Percentiles rank a stretch among this genome's conserved stretches.
Conservation (phyloP, 1,140 invertebrate species). For the Drosophila melanica region DNA sequence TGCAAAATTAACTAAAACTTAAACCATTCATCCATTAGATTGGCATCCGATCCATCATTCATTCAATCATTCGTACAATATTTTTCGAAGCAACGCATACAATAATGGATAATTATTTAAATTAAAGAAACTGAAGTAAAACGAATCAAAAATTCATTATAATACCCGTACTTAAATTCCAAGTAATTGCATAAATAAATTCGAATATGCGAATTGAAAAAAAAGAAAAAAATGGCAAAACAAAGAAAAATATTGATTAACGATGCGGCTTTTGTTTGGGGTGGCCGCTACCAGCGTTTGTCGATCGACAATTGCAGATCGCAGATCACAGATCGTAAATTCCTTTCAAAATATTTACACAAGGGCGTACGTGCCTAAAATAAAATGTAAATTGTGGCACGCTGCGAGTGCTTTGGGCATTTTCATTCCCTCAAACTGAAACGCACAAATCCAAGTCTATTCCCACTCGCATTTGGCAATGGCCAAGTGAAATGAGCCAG, state of each 20-base stretch:
- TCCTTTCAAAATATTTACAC: conserved; percentile 75
- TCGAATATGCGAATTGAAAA: conserved; percentile 35
- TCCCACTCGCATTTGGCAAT: not conserved
- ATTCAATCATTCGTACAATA: too few relatives aligned
- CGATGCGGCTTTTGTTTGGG: conserved; percentile 55
- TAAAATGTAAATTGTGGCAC: conserved; percentile 14
- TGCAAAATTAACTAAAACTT: not conserved
- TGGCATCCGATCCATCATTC: not conserved
- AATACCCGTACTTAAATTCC: conserved; percentile 43
- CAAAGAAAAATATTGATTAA: conserved; percentile 52
- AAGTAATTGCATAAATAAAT: conserved; percentile 46
- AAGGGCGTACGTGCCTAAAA: conserved; percentile 48
- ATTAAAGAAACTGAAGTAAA: conserved; percentile 29
- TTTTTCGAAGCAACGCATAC: too few relatives aligned
- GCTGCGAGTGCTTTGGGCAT: conserved; percentile 13
- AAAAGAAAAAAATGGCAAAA: not conserved
- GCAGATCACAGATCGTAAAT: conserved; percentile 2
- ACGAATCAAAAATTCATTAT: conserved; percentile 57
- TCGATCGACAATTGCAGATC: conserved; percentile 4
- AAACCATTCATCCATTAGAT: not conserved
- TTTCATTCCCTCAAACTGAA: not conserved
- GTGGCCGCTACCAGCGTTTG: not conserved
- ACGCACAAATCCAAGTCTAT: not conserved
- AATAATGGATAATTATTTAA: conserved; percentile 30
- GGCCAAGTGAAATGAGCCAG: conserved; percentile 20